Base-by-base conservation (phyloP, 2,888 invertebrate species). In the Criorhina ranunculi region DNA sequence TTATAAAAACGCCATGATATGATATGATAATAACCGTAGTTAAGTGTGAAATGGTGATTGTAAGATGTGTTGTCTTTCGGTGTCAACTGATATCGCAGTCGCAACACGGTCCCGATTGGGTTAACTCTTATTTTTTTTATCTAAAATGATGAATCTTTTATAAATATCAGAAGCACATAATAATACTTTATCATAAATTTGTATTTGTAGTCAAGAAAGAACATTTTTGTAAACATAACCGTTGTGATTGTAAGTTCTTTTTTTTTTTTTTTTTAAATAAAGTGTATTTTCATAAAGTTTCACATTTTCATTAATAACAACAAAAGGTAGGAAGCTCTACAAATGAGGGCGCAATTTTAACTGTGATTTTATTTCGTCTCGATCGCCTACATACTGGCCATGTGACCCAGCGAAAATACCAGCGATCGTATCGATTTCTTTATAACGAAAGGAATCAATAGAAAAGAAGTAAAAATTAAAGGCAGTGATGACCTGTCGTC, bases 161-260 rank as follows among this genome's bases (percentile, higher is more conserved):
- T 33, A 19, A 24, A 42, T 42, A 33, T 77, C 35, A 62, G 60
- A 33, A 17, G 6, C 19, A 42, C 11, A 70, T 53, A 11, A 6
- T 46, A 59, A n/a, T 35, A 44, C 46, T 31, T 8, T 66, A 46
- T 46, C 15, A 19, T 33, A 57, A 31, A 69, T 35, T 57, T 57
- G 17, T 55, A 49, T 40, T 29, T 24, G 4, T 4, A 37, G 46
- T 11, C 0, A 42, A 53, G 5, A 46, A 35, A 55, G 17, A 12
- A 11, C 9, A 5, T 59, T 59, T 80, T 73, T 75, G 51, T 37
- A 53, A 69, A 75, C 31, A 51, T 37, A 66, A 46, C 44, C 40
- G 42, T 72, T 82, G 82, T 82, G 77, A 82, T 82, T 77, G 66
- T 53, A 66, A 53, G 40, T 59, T 29, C 62, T 44, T 15, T 46